Conservation (phyloP, 2,797 vertebrate genomes). For the Aselliscus stoliczkanus region DNA sequence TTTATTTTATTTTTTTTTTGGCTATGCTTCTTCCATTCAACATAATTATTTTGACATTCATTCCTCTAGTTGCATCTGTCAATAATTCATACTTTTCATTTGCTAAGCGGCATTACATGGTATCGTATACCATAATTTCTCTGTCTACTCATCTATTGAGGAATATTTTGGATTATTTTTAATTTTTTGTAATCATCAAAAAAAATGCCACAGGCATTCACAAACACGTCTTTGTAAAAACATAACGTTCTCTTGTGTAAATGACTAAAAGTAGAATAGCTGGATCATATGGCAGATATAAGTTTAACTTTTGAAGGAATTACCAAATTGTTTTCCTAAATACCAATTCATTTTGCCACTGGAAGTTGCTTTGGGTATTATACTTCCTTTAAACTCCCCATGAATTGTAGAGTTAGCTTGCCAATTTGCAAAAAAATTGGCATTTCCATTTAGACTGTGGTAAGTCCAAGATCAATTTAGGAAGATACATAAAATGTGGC, state of each 20-base stretch:
- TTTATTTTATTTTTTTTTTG: not conserved
- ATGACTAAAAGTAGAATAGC: not conserved
- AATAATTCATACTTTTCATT: not conserved
- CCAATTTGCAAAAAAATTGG: not conserved
- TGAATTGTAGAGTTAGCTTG: not conserved
- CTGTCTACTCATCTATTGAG: not conserved
- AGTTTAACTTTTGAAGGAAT: not conserved
- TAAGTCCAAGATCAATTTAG: not conserved
- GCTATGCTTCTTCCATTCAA: not conserved
- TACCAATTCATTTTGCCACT: not conserved
- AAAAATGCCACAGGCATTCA: not conserved
- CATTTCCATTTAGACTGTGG: not conserved
- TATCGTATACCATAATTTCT: not conserved
- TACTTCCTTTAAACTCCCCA: not conserved
- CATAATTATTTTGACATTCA: not conserved
- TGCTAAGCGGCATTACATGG: not conserved
- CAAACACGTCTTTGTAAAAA: not conserved
- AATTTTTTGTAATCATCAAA: not conserved
- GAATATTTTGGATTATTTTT: not conserved
- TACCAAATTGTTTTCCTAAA: not conserved
- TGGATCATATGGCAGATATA: not conserved
- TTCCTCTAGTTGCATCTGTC: not conserved
- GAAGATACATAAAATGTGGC: not conserved
- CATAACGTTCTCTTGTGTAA: not conserved
- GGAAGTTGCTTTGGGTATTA: not conserved